Evolutionary conservation across 2,888 invertebrate species (phyloP).

Genomic region (Macropis europaea): DNA sequence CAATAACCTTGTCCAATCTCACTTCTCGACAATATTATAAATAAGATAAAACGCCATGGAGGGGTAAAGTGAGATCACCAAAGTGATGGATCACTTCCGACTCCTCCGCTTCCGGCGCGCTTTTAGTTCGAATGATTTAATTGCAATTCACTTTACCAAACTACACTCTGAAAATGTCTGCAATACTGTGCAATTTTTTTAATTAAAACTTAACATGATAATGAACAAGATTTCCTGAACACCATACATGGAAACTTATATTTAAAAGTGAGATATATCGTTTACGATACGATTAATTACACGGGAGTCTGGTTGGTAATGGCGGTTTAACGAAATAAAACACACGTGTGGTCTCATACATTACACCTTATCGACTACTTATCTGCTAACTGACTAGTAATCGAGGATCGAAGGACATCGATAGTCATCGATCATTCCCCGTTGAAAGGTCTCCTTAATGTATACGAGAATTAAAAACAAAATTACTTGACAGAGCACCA

Average conservation of each 20-base stretch:
- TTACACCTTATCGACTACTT: constrained; percentile 45
- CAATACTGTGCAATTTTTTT: too few relatives aligned
- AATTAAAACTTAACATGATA: too few relatives aligned
- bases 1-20: too few relatives aligned
- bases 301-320: neutral
- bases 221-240: neutral
- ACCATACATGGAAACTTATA: neutral
- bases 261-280: neutral
- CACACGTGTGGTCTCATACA: constrained; percentile 5
- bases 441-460: neutral
- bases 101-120: too few relatives aligned
- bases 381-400: constrained; percentile 58
- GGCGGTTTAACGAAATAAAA: neutral
- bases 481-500: constrained; percentile 33
- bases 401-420: constrained; percentile 25
- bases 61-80: too few relatives aligned
- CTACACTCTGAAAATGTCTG: too few relatives aligned
- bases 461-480: neutral
- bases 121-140: too few relatives aligned
- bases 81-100: too few relatives aligned
- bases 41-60: too few relatives aligned
- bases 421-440: neutral
- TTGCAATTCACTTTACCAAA: too few relatives aligned
- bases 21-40: too few relatives aligned
- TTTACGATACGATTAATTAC: neutral